phyloP scores from a whole-genome alignment of 2,888 invertebrate genomes.

The Nymphalis polychloros region DNA sequence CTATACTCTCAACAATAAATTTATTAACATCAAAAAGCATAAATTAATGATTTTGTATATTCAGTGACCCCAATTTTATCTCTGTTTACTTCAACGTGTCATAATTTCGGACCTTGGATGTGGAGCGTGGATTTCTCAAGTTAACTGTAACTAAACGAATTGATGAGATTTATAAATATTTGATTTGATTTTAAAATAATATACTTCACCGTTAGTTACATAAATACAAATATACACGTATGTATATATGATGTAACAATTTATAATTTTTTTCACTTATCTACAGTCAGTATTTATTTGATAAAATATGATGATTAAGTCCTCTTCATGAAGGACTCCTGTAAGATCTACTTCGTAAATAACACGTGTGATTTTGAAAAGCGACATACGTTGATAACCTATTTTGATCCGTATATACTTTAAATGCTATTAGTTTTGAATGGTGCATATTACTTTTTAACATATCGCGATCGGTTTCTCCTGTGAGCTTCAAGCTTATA shows the following conservation, averaged over 20 bases:
- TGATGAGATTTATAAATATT: conserved; percentile 4
- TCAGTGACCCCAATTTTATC: conserved; percentile 59
- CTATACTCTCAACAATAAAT: conserved; percentile 1
- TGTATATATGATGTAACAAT: neutral
- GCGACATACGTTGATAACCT: too few species aligned
- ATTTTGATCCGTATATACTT: too few species aligned
- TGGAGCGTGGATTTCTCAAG: neutral
- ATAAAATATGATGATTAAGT: too few species aligned
- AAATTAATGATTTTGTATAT: conserved; percentile 36
- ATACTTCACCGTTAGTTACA: neutral
- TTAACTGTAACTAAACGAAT: conserved; percentile 6
- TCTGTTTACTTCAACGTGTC: conserved; percentile 42
- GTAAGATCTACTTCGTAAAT: too few species aligned
- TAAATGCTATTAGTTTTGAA: too few species aligned
- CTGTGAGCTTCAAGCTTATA: too few species aligned
- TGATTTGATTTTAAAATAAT: conserved; percentile 2
- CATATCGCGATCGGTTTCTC: too few species aligned
- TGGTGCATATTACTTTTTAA: too few species aligned
- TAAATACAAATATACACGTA: neutral
- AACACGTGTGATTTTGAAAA: too few species aligned
- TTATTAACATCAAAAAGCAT: neutral
- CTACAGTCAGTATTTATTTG: too few species aligned
- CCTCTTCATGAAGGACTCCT: too few species aligned
- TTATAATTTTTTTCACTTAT: neutral
- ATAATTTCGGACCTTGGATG: conserved; percentile 37